Percentiles rank a stretch among this genome's conserved stretches.
These are phyloP conservation scores for Tribolium madens DNA, from an alignment of 1,140 invertebrate species.

Conservation along the genomic window DNA sequence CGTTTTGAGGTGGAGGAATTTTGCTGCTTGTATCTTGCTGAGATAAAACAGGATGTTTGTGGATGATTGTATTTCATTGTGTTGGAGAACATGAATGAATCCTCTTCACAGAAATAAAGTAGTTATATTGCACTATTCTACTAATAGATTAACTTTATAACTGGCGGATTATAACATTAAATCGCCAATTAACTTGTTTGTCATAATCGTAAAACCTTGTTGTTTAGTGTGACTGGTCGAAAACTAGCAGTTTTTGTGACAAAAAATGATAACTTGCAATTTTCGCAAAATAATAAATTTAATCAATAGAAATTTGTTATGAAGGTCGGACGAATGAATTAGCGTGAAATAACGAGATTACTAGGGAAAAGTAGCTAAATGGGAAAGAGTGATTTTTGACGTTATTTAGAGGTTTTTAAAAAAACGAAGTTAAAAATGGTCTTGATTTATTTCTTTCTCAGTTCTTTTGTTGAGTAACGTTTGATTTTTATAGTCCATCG, in stretches of 20 bases:
- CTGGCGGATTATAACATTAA: background rate
- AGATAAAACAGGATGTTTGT: slow-evolving; percentile 17
- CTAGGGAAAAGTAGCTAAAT: background rate
- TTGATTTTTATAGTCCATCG: background rate
- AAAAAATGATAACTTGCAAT: background rate
- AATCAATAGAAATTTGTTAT: background rate
- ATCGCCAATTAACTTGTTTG: background rate
- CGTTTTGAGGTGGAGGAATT: background rate
- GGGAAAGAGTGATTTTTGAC: no score
- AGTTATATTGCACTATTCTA: no score
- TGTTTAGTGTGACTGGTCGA: background rate
- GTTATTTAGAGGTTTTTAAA: no score
- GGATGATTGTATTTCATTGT: slow-evolving; percentile 8
- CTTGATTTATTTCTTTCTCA: no score
- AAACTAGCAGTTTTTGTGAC: background rate
- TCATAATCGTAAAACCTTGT: no score
- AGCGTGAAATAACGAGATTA: background rate
- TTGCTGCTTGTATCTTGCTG: background rate
- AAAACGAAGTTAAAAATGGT: no score
- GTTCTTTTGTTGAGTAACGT: background rate
- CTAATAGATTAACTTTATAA: background rate
- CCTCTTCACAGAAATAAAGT: background rate
- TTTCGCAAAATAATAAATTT: background rate
- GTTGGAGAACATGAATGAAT: background rate
- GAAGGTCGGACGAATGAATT: background rate